phyloP scores from a whole-genome alignment of 2,113 vertebrate species.

The Noturus placidus region DNA sequence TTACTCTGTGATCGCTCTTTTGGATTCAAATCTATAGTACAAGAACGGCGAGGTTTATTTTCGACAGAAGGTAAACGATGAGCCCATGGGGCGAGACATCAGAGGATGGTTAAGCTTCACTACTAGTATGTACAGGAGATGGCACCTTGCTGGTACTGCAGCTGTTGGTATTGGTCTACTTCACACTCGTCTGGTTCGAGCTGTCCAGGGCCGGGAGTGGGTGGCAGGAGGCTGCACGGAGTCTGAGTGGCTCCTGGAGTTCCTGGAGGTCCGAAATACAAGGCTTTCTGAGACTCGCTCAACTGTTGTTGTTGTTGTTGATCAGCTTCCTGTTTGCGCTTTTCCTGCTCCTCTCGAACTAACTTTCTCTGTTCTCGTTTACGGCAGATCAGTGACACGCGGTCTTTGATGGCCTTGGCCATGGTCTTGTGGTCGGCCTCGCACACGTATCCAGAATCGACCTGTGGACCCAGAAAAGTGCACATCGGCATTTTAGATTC shows the following conservation, averaged over 20 bases:
- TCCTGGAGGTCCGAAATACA: constrained; percentile 52
- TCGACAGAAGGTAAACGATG: background rate
- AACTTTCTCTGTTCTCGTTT: constrained; percentile 93
- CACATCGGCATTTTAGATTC: too few species aligned
- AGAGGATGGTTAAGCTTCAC: background rate
- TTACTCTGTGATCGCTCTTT: background rate
- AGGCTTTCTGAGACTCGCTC: constrained; percentile 70
- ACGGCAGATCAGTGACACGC: constrained; percentile 92
- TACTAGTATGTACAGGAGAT: constrained; percentile 79
- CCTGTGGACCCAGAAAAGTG: constrained; percentile 67
- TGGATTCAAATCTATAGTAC: background rate
- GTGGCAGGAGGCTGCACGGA: constrained; percentile 60
- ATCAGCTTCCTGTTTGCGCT: constrained; percentile 79
- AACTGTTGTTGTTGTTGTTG: constrained; percentile 76
- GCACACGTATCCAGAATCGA: constrained; percentile 96
- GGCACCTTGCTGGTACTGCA: constrained; percentile 82
- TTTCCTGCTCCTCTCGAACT: constrained; percentile 91
- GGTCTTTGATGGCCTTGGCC: constrained; percentile 98
- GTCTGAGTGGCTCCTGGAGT: constrained; percentile 40
- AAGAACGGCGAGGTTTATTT: background rate
- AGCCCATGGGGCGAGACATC: background rate
- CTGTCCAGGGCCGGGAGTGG: constrained; percentile 65
- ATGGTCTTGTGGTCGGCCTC: constrained; percentile 99
- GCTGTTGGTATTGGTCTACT: constrained; percentile 84
- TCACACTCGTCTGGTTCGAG: constrained; percentile 88